Evolutionary conservation across 1,140 invertebrate genomes (phyloP), one percentile per base, ranked within the genome.

Genomic region (Heliothis virescens): DNA sequence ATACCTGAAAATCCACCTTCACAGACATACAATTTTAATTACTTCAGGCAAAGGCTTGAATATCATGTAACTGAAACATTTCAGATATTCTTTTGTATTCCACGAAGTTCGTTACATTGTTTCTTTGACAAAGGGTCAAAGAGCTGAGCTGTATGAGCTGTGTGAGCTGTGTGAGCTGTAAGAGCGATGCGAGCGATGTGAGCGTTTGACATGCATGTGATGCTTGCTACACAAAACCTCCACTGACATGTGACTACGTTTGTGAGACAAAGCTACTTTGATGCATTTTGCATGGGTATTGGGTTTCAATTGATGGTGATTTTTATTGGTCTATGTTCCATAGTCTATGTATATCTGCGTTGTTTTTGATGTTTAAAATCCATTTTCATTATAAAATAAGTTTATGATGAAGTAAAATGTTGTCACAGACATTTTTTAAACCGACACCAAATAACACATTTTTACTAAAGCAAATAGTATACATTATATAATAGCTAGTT

Each of bases 21-120:
- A 18, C 16, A 65, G 5, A n/a, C 62, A 65, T 65, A 48, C 11
- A 50, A 67, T 50, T 67, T 67, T 67, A 67, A 63, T 63, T 63
- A 63, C 26, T 15, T n/a, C 26, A 63, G 34, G 29, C 60, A 5
- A 63, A 63, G 29, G 60, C 60, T 63, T 63, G 26, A n/a, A 63
- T 9, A 63, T 63, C 13, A 29, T n/a, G 60, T 4, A 63, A 63
- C 60, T 63, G 26, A 63, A 63, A 41, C 29, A 63, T 63, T 34
- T 41, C 13, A 63, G n/a, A 41, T 41, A 63, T 47, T 16, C 62
- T 65, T 65, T 65, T 65, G 15, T 65, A 10, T 62, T 62, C 41
- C 3, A 9, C 0, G 18, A 65, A 16, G n/a, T 63, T 41, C 29
- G 29, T 65, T 65, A 63, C 29, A 13, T 41, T 63, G 26, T 48